These are phyloP conservation scores for Pardalotus punctatus DNA, from an alignment of 2,113 vertebrate genomes.

Conservation along the genomic window DNA sequence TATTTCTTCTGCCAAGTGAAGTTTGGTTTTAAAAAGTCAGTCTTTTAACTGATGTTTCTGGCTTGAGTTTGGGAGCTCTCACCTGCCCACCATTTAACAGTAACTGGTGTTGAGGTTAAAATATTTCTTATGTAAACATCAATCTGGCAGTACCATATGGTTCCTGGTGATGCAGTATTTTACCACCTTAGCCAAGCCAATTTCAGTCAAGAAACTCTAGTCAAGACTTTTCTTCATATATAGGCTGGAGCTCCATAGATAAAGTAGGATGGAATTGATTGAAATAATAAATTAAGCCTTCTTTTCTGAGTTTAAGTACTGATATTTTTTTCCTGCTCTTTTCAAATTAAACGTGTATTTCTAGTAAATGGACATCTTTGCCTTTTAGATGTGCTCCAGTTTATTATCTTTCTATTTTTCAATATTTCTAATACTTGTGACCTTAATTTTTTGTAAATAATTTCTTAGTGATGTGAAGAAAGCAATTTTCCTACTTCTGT, in stretches of 20 bases:
- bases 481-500: neutral
- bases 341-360: neutral
- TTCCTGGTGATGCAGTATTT: neutral
- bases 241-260: neutral
- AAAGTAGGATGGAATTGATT: neutral
- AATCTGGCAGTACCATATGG: neutral
- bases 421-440: neutral
- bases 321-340: neutral
- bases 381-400: neutral
- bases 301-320: neutral
- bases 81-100: neutral
- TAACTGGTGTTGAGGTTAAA: neutral
- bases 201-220: neutral
- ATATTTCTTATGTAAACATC: neutral
- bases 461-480: neutral
- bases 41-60: neutral
- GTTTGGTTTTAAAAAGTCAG: neutral
- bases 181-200: neutral
- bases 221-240: neutral
- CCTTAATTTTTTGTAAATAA: conserved; percentile 19
- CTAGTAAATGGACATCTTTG: neutral
- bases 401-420: conserved; percentile 34
- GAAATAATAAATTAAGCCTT: neutral
- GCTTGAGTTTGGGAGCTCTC: neutral
- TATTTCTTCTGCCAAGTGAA: neutral